A percentile compares a stretch with the other conserved stretches of the same genome.
These are phyloP conservation scores for Apostichopus japonicus DNA, from an alignment of 35 echinoderm and acorn worm species.

Conservation along the genomic window DNA sequence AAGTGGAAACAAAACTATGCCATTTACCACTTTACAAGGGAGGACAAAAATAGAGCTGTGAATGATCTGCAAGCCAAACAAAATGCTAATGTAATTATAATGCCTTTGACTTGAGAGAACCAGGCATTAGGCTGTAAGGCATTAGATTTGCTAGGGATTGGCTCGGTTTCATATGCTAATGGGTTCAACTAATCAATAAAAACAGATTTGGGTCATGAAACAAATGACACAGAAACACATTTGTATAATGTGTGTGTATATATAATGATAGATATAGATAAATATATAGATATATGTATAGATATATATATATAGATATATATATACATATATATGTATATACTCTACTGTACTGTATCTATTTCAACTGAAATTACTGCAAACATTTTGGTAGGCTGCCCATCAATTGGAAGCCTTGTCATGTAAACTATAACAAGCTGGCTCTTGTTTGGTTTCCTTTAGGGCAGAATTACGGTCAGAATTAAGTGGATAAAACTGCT, in stretches of 20 bases:
- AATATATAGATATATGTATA: too few relatives aligned
- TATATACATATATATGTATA: too few relatives aligned
- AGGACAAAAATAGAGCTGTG: neutral
- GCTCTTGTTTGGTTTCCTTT: too few relatives aligned
- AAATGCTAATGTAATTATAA: slow-evolving; percentile 38
- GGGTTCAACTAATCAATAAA: neutral
- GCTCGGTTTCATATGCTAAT: neutral
- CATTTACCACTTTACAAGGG: neutral
- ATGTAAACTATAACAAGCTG: too few relatives aligned
- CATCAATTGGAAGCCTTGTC: too few relatives aligned
- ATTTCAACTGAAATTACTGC: too few relatives aligned
- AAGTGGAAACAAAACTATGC: neutral
- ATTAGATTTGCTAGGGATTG: neutral
- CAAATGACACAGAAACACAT: neutral
- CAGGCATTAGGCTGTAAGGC: neutral
- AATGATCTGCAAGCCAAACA: neutral
- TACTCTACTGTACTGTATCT: too few relatives aligned
- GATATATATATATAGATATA: too few relatives aligned
- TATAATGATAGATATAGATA: too few relatives aligned
- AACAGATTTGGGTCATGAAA: neutral
- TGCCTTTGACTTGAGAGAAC: neutral
- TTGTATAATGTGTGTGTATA: neutral
- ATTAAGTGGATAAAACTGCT: too few relatives aligned
- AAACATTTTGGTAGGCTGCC: too few relatives aligned
- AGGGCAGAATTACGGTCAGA: too few relatives aligned